Conservation (phyloP, 2,888 invertebrate genomes). For the Steinernema hermaphroditum region DNA sequence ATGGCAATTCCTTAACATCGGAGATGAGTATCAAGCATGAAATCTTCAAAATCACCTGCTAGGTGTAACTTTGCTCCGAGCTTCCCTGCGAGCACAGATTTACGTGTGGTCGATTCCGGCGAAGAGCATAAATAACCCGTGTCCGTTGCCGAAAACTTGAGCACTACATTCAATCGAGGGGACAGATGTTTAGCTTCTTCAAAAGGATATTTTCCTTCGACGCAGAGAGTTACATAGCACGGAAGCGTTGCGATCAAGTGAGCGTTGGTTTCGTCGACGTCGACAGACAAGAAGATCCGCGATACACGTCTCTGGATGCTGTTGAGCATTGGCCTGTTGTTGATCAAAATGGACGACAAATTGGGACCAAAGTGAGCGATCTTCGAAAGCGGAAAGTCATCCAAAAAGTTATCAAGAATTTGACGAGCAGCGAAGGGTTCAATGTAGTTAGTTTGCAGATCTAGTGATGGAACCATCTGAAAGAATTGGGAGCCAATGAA, state of each 20-base stretch:
- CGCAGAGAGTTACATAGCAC: conserved; percentile 56
- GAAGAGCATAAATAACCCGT: conserved; percentile 60
- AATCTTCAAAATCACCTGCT: conserved; percentile 40
- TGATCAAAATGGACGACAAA: conserved; percentile 48
- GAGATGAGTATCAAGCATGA: no score
- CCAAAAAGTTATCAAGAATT: conserved; percentile 55
- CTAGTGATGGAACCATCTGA: conserved; percentile 60
- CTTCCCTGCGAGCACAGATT: conserved; percentile 54
- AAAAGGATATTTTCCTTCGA: conserved; percentile 54
- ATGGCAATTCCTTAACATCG: conserved; percentile 51
- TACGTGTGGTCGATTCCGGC: conserved; percentile 59
- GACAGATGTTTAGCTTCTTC: conserved; percentile 49
- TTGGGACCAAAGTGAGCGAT: conserved; percentile 59
- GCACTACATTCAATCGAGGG: conserved; percentile 51
- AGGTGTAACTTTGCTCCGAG: conserved; percentile 48
- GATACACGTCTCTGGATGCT: conserved; percentile 54
- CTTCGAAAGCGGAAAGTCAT: conserved; percentile 57
- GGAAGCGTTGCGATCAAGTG: conserved; percentile 44
- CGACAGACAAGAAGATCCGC: conserved; percentile 53
- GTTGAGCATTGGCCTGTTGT: conserved; percentile 48
- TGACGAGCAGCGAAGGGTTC: conserved; percentile 47
- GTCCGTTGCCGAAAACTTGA: conserved; percentile 57
- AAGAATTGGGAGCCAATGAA: conserved; percentile 14
- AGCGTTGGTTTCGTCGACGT: conserved; percentile 50
- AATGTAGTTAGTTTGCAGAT: conserved; percentile 57